Evolutionary conservation across 1,140 invertebrate species (phyloP).

Genomic region (Pentalonia nigronervosa): DNA sequence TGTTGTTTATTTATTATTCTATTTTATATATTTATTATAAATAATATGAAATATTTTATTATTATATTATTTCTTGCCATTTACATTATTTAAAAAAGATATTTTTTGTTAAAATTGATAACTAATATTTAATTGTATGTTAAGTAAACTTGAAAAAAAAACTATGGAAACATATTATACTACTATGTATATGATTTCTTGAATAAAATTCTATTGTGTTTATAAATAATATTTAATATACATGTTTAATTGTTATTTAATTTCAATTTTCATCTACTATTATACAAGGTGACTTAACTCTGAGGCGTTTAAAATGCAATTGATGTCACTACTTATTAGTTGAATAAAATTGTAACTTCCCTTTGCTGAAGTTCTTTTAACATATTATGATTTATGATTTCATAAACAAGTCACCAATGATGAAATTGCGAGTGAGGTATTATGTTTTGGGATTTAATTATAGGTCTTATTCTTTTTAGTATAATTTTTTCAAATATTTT

Average conservation of each 20-base stretch:
- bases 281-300: neutral
- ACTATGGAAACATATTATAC: neutral
- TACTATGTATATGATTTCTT: neutral
- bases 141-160: neutral
- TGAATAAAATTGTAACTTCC: no score
- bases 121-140: neutral
- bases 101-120: neutral
- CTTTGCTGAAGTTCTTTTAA: no score
- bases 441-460: no score
- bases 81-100: neutral
- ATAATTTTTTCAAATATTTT: no score
- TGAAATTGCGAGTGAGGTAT: no score
- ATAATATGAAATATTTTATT: neutral
- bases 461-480: no score
- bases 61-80: neutral
- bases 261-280: neutral
- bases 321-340: no score
- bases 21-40: conserved; percentile 33
- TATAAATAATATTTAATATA: neutral
- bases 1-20: neutral
- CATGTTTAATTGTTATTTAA: neutral
- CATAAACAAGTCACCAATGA: no score
- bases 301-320: no score
- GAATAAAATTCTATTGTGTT: neutral
- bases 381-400: no score